phyloP scores from a whole-genome alignment of 2,797 vertebrate species.

The Vultur gryphus region DNA sequence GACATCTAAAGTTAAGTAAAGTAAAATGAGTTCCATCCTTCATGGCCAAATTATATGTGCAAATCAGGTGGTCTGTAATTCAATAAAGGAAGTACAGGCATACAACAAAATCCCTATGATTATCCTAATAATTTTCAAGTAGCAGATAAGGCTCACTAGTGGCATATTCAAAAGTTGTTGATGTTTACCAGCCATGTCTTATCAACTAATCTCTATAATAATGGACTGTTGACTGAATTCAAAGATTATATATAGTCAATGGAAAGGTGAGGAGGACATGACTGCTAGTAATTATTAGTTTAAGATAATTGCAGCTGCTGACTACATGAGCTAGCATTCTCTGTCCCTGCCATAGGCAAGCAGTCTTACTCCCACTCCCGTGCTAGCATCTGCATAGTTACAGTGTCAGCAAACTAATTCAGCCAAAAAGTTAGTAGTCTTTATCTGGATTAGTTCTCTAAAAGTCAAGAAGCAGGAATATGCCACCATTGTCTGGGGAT shows the following conservation, averaged over 20 bases:
- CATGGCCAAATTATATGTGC: neutral
- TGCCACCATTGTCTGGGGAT: slow-evolving; percentile 8
- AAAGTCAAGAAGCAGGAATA: neutral
- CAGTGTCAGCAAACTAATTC: neutral
- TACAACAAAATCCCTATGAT: neutral
- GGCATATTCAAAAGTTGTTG: neutral
- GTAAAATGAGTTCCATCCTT: neutral
- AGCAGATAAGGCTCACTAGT: neutral
- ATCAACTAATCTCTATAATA: neutral
- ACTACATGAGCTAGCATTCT: neutral
- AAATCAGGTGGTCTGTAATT: neutral
- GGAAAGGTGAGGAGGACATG: neutral
- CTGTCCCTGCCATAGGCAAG: neutral
- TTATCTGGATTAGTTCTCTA: neutral
- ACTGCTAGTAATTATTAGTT: neutral
- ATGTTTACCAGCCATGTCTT: neutral
- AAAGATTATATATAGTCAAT: neutral
- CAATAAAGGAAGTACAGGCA: neutral
- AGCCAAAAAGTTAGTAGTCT: neutral
- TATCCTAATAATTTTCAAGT: neutral
- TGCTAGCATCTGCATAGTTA: neutral
- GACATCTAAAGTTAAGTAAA: neutral
- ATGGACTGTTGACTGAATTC: neutral
- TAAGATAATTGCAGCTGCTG: neutral
- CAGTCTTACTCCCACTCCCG: neutral